These are phyloP conservation scores for Carlito syrichta DNA, from an alignment of 2,113 vertebrate genomes.

Conservation along the genomic window DNA sequence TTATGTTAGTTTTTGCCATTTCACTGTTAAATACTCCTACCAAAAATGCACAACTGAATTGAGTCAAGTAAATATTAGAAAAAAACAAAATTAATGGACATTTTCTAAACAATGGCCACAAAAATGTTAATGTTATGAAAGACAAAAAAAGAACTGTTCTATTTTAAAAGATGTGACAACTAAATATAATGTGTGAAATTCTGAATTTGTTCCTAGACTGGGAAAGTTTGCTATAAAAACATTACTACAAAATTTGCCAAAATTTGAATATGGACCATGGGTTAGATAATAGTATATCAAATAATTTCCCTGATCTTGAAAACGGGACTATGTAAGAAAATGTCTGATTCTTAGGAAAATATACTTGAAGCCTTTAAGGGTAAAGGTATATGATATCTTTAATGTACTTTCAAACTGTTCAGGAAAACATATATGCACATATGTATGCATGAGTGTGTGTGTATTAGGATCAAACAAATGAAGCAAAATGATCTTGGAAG, in stretches of 20 bases:
- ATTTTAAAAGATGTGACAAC: neutral
- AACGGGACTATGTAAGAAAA: neutral
- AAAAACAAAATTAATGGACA: neutral
- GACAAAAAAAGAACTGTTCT: neutral
- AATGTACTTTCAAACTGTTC: neutral
- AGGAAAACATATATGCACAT: neutral
- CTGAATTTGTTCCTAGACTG: neutral
- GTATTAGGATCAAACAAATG: neutral
- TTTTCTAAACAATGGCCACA: neutral
- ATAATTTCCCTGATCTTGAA: neutral
- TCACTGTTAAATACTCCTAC: too few species aligned
- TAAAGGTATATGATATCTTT: neutral
- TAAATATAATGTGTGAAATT: neutral
- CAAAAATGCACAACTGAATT: neutral
- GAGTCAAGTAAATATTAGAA: neutral
- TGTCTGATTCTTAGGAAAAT: neutral
- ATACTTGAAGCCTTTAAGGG: neutral
- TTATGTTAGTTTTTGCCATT: too few species aligned
- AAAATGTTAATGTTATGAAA: neutral
- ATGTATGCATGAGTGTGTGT: neutral
- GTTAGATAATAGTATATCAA: neutral
- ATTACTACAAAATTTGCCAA: neutral
- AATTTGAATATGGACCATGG: neutral
- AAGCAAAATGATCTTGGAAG: neutral
- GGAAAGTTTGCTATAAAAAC: neutral